Conservation (phyloP, 2,888 invertebrate genomes). For the Mimumesa dahlbomi region DNA sequence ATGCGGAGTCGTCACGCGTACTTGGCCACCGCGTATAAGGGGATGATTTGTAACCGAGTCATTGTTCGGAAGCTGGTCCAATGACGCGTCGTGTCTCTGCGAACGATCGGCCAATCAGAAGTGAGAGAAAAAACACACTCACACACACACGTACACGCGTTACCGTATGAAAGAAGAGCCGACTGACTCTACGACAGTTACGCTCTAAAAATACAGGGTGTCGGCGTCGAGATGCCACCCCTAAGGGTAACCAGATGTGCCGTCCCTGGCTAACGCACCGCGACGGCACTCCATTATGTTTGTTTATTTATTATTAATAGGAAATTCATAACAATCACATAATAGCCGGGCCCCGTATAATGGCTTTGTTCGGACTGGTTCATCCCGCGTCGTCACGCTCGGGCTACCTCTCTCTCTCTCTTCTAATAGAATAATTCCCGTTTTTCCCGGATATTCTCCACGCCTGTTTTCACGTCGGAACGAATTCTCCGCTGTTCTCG, state of each 20-base stretch:
- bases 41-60: constrained; percentile 71
- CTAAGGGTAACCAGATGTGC: constrained; percentile 74
- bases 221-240: constrained; percentile 45
- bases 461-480: constrained; percentile 67
- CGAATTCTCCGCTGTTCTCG: constrained; percentile 19
- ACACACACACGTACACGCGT: no score
- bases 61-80: constrained; percentile 60
- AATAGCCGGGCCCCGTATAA: constrained; percentile 67
- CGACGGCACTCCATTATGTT: constrained; percentile 77
- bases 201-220: constrained; percentile 29
- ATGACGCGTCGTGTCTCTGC: constrained; percentile 35
- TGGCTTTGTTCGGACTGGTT: constrained; percentile 49
- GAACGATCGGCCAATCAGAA: constrained; percentile 38
- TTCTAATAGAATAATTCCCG: constrained; percentile 49
- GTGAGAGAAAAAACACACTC: constrained; percentile 5
- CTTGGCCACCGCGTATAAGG: constrained; percentile 54
- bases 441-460: constrained; percentile 71
- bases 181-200: constrained; percentile 30
- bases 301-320: constrained; percentile 80
- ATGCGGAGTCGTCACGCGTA: constrained; percentile 55
- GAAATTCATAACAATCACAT: constrained; percentile 79
- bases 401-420: no score
- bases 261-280: constrained; percentile 74
- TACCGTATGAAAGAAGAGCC: no score
- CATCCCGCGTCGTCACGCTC: constrained; percentile 72